A percentile compares a stretch with the other conserved stretches of the same genome.
phyloP scores from a whole-genome alignment of 2,113 vertebrate genomes.

The Podilymbus podiceps region DNA sequence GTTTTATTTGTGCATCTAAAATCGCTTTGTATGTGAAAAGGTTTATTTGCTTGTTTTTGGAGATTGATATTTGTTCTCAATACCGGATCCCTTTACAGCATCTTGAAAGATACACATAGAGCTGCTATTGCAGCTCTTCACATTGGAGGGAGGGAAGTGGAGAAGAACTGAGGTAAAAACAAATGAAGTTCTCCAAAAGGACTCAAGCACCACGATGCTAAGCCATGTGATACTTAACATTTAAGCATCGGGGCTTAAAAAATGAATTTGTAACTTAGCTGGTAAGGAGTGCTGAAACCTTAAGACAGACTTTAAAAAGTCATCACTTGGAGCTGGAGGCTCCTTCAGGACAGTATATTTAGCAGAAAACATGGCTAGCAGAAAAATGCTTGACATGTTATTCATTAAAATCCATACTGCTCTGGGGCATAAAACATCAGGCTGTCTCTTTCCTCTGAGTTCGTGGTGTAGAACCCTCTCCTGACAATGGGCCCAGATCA shows the following conservation, averaged over 20 bases:
- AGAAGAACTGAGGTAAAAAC: neutral
- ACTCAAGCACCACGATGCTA: accelerated
- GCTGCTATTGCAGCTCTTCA: neutral
- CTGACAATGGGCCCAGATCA: neutral
- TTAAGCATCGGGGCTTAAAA: neutral
- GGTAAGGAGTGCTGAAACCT: neutral
- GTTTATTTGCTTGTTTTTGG: neutral
- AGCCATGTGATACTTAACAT: neutral
- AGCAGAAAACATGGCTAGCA: neutral
- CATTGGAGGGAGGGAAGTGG: neutral
- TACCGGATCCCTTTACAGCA: neutral
- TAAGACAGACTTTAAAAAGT: neutral
- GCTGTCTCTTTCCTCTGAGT: neutral
- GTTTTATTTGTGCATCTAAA: neutral
- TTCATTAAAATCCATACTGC: neutral
- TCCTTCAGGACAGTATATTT: neutral
- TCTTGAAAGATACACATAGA: neutral
- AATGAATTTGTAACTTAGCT: neutral
- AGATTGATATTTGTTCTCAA: neutral
- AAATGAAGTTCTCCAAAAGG: neutral
- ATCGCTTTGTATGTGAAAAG: neutral
- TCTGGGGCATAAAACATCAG: neutral
- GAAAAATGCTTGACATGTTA: neutral
- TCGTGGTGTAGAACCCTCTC: neutral
- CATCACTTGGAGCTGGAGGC: neutral